phyloP scores from a whole-genome alignment of 37 sponge, comb jelly and placozoan genomes.

The Ianthella basta region DNA sequence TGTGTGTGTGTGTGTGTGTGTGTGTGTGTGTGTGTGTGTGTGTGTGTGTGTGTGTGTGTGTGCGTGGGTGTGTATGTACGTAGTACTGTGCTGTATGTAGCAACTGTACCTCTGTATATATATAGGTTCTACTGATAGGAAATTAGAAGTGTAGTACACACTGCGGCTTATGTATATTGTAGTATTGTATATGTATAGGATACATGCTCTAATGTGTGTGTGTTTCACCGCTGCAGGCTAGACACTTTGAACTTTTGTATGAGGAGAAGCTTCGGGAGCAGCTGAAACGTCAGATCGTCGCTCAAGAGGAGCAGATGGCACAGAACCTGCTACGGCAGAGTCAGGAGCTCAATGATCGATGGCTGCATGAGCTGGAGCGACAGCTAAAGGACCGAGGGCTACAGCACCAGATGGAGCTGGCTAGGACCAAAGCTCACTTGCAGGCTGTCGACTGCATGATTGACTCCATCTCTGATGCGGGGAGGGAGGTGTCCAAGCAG shows the following conservation, averaged over 20 bases:
- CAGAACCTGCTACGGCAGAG: conserved; percentile 41
- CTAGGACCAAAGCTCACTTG: conserved; percentile 41
- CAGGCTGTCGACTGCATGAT: conserved; percentile 75
- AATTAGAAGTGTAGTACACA: too few species aligned
- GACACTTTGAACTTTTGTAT: conserved; percentile 24
- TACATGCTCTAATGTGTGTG: too few species aligned
- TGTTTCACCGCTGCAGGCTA: conserved; percentile 11
- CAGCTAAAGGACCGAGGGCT: conserved; percentile 40
- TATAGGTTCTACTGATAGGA: too few species aligned
- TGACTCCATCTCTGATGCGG: conserved; percentile 56
- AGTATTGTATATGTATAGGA: not conserved
- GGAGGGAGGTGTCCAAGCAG: conserved; percentile 48
- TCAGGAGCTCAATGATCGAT: conserved; percentile 41
- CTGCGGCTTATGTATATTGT: too few species aligned
- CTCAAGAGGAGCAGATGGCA: conserved; percentile 42
- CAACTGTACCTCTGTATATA: not conserved
- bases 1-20: not conserved
- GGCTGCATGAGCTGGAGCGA: conserved; percentile 25
- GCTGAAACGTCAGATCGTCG: conserved; percentile 45
- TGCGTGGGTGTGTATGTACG: not conserved
- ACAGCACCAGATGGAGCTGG: conserved; percentile 61
- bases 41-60: too few species aligned
- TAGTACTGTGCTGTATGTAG: not conserved
- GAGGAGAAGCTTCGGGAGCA: conserved; percentile 62
- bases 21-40: not conserved